Evolutionary conservation across 2,888 invertebrate genomes (phyloP).

Genomic region (Eudasyphora cyanicolor): DNA sequence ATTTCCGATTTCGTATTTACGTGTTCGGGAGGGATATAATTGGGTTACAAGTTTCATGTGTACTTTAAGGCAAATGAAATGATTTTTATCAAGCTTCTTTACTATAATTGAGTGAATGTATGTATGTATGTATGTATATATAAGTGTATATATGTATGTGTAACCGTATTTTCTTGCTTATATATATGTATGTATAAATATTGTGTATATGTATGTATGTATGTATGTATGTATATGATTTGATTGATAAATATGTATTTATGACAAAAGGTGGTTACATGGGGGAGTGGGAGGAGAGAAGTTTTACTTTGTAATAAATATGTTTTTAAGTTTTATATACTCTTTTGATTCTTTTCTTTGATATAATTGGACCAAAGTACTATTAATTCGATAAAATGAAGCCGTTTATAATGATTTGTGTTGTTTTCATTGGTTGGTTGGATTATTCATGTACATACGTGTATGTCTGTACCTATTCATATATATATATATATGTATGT

Average conservation of each 20-base stretch:
- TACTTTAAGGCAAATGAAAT: conserved; percentile 5
- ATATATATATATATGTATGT: conserved; percentile 29
- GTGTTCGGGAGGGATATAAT: no score
- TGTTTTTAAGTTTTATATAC: conserved; percentile 35
- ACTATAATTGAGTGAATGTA: conserved; percentile 64
- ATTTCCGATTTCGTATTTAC: neutral
- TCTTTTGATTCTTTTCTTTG: conserved; percentile 1
- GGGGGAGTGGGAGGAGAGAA: neutral
- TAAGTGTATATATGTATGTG: conserved; percentile 47
- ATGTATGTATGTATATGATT: conserved; percentile 48
- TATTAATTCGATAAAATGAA: conserved; percentile 61
- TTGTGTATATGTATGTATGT: conserved; percentile 41
- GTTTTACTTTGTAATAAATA: conserved; percentile 43
- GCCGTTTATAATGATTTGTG: conserved; percentile 68
- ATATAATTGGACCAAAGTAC: conserved; percentile 60
- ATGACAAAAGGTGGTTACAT: conserved; percentile 52
- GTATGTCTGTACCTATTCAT: conserved; percentile 23
- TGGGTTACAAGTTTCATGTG: neutral
- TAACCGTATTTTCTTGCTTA: no score
- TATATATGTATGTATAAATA: conserved; percentile 33
- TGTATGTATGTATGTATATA: conserved; percentile 60
- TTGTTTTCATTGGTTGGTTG: conserved; percentile 19
- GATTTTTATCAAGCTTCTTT: conserved; percentile 2
- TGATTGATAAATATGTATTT: conserved; percentile 32
- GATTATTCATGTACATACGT: conserved; percentile 30